A percentile compares a stretch with the other conserved stretches of the same genome.
phyloP scores from a whole-genome alignment of 1,140 invertebrate species.

The Himalopsyche phryganea region DNA sequence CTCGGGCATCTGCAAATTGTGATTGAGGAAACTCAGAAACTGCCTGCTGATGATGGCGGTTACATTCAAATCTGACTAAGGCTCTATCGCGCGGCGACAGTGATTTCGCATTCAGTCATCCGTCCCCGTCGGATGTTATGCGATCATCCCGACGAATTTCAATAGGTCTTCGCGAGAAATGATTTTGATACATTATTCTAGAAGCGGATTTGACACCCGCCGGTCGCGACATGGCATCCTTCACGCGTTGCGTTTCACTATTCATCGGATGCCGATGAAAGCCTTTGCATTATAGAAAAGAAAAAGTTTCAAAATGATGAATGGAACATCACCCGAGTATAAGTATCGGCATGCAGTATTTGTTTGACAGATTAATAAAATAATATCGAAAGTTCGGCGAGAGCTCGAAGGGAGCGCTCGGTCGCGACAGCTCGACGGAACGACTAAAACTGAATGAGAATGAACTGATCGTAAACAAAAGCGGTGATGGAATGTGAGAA shows the following conservation, averaged over 20 bases:
- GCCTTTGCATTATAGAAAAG: constrained; percentile 48
- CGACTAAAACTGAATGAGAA: neutral
- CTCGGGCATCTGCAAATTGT: constrained; percentile 23
- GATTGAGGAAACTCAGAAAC: constrained; percentile 23
- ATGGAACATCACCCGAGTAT: no score
- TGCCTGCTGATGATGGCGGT: constrained; percentile 3
- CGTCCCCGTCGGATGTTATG: neutral
- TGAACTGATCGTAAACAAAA: neutral
- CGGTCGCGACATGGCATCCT: constrained; percentile 22
- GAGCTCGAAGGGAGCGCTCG: neutral
- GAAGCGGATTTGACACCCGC: constrained; percentile 1
- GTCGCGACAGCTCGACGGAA: neutral
- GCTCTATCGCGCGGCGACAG: no score
- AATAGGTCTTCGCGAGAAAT: neutral
- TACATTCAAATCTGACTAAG: no score
- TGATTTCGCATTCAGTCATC: no score
- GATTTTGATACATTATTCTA: neutral
- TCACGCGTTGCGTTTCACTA: constrained; percentile 48
- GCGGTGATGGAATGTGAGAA: constrained; percentile 1
- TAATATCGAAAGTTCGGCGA: neutral
- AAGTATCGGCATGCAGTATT: no score
- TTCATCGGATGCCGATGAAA: constrained; percentile 51
- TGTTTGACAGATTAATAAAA: neutral
- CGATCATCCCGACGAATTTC: no score
- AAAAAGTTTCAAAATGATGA: neutral